phyloP scores from a whole-genome alignment of 2,113 vertebrate genomes.

The Poeciliopsis occidentalis region DNA sequence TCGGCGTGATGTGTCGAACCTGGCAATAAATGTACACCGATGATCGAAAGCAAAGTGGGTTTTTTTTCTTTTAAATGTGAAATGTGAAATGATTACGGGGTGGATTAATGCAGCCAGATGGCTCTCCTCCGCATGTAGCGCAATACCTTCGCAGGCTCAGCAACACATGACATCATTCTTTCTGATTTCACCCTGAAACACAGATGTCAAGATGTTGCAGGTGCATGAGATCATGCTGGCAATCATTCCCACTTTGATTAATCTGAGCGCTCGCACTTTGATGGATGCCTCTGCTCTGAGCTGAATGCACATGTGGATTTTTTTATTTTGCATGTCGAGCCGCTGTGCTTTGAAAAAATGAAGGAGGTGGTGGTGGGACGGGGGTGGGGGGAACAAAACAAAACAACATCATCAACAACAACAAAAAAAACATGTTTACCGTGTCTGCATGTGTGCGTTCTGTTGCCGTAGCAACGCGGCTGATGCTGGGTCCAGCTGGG shows the following conservation, averaged over 20 bases:
- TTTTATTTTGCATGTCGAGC: constrained; percentile 22
- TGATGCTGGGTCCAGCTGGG: constrained; percentile 77
- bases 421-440: constrained; percentile 49
- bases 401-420: too few relatives aligned
- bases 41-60: neutral
- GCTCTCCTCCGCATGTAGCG: constrained; percentile 7
- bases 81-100: constrained; percentile 24
- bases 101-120: constrained; percentile 26
- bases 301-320: constrained; percentile 36
- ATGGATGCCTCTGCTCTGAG: constrained; percentile 23
- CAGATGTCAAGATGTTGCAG: constrained; percentile 47
- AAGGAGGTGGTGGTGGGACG: neutral
- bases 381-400: neutral
- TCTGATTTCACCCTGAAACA: constrained; percentile 19
- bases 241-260: constrained; percentile 18
- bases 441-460: constrained; percentile 59
- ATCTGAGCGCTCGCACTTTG: constrained; percentile 12
- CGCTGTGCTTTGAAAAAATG: constrained; percentile 14
- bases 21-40: constrained; percentile 31
- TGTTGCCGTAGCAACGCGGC: constrained; percentile 70
- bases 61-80: neutral
- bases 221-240: constrained; percentile 39
- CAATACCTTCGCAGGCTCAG: constrained; percentile 27
- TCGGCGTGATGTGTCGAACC: constrained; percentile 23
- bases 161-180: constrained; percentile 30